Evolutionary conservation across 2,797 vertebrate species (phyloP).

Genomic region (Paramormyrops hopkinsi): DNA sequence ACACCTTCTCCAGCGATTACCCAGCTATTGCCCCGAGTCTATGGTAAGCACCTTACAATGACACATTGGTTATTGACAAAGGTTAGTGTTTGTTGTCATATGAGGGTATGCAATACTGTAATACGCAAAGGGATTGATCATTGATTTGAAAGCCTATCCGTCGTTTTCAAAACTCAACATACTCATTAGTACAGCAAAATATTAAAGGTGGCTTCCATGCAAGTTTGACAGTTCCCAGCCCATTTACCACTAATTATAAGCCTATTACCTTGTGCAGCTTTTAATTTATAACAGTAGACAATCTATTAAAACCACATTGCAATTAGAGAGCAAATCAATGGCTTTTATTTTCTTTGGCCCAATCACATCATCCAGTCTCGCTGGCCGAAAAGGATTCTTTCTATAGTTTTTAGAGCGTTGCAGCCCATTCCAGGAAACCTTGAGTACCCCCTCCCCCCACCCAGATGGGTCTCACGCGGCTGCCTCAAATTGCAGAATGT

Average conservation of each 20-base stretch:
- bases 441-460: background rate
- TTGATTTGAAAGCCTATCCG: background rate
- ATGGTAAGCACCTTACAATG: constrained; percentile 70
- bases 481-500: background rate
- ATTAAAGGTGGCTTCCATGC: background rate
- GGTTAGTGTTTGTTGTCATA: background rate
- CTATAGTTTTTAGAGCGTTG: constrained; percentile 29
- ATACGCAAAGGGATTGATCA: background rate
- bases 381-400: constrained; percentile 27
- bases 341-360: constrained; percentile 30
- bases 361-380: constrained; percentile 17
- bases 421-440: background rate
- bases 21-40: constrained; percentile 89
- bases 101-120: background rate
- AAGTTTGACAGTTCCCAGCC: constrained; percentile 16
- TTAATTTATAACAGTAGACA: constrained; percentile 20
- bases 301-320: constrained; percentile 33
- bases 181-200: background rate
- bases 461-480: background rate
- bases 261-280: constrained; percentile 22
- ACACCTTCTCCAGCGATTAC: constrained; percentile 84
- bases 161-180: background rate
- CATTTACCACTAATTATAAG: constrained; percentile 38
- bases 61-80: background rate
- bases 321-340: constrained; percentile 34